Conservation (phyloP, 2,888 invertebrate species). For the Dicyrtomina minuta region DNA sequence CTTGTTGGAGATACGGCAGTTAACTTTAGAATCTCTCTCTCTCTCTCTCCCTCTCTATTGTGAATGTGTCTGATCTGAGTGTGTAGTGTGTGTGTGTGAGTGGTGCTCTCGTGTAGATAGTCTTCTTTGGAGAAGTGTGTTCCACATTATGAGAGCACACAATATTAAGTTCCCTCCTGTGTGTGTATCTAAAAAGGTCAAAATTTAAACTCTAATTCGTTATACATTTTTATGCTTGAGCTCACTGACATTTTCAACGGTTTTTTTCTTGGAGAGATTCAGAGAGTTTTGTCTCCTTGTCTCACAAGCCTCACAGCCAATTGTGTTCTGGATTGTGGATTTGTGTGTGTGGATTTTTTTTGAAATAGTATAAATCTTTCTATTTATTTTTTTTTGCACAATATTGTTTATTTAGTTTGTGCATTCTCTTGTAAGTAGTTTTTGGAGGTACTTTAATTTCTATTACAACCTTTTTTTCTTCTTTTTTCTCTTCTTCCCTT, state of each 20-base stretch:
- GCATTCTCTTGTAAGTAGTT: not conserved
- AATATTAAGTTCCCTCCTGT: not conserved
- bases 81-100: not conserved
- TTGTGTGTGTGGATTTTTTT: not conserved
- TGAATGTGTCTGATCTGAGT: not conserved
- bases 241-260: constrained; percentile 24
- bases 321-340: not conserved
- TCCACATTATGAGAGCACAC: constrained; percentile 1
- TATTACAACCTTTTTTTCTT: not conserved
- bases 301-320: not conserved
- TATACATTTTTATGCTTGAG: constrained; percentile 23
- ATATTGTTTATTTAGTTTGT: too few relatives aligned
- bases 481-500: not conserved
- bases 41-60: constrained; percentile 1
- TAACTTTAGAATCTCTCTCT: constrained; percentile 8
- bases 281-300: too few relatives aligned
- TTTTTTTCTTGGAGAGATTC: constrained; percentile 4
- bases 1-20: constrained; percentile 23
- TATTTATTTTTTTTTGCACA: constrained; percentile 1
- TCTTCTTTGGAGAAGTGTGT: too few relatives aligned
- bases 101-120: too few relatives aligned
- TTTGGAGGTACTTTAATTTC: too few relatives aligned
- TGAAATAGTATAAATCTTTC: too few relatives aligned
- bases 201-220: constrained; percentile 31
- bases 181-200: constrained; percentile 27